phyloP scores from a whole-genome alignment of 1,140 invertebrate genomes.

The Nasonia longicornis region DNA sequence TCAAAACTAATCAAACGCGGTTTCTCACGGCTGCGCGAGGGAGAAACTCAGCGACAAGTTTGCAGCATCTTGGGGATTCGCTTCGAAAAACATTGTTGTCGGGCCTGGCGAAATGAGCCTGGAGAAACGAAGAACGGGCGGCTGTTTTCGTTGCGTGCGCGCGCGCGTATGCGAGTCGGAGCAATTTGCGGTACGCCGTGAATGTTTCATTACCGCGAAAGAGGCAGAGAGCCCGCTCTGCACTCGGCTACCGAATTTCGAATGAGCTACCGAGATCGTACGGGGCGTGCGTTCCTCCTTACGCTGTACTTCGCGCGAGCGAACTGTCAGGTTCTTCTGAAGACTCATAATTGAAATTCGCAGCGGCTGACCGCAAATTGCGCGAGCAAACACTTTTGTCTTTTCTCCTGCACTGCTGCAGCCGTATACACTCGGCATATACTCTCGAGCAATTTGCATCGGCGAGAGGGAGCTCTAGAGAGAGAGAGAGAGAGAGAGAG shows the following conservation, averaged over 20 bases:
- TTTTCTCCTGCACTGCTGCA: slow-evolving; percentile 39
- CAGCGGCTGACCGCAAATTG: slow-evolving; percentile 65
- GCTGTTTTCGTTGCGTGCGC: not conserved
- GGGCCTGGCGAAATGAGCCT: not conserved
- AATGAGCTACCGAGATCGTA: slow-evolving; percentile 63
- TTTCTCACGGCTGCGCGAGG: slow-evolving; percentile 8
- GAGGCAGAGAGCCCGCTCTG: slow-evolving; percentile 49
- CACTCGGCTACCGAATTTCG: slow-evolving; percentile 69
- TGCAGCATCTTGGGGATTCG: not conserved
- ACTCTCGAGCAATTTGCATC: slow-evolving; percentile 39
- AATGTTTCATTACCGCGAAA: slow-evolving; percentile 68
- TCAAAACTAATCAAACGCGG: slow-evolving; percentile 5
- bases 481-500: not conserved
- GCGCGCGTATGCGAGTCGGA: slow-evolving; percentile 41
- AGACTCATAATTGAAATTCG: slow-evolving; percentile 68
- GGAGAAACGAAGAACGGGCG: not conserved
- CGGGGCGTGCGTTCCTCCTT: not conserved
- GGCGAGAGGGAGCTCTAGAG: not conserved
- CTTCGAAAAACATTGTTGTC: not conserved
- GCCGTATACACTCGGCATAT: not conserved
- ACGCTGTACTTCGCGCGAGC: slow-evolving; percentile 9
- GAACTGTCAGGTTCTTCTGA: slow-evolving; percentile 54
- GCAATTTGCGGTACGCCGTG: slow-evolving; percentile 68
- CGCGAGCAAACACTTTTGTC: slow-evolving; percentile 67
- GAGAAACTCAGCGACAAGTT: not conserved